Base-by-base conservation (phyloP, 2,797 vertebrate genomes). In the Urocyon cinereoargenteus region DNA sequence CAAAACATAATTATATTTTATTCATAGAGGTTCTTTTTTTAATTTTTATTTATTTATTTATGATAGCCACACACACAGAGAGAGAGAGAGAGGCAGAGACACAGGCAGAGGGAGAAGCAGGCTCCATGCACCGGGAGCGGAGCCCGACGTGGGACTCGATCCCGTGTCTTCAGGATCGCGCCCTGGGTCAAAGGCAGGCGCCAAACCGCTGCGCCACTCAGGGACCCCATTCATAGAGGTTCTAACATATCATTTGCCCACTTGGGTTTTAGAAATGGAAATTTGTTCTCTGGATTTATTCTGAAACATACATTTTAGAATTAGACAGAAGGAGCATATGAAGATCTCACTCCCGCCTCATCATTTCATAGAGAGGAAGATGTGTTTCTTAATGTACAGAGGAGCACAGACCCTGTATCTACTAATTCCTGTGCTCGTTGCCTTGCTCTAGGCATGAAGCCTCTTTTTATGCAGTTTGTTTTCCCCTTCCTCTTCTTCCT, bases 241-340 rank as follows among this genome's bases (percentile, higher is more conserved):
- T 89, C 57, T 91, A 97, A 94, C 21, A 61, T 81, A 40, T 8
- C 14, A 49, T 78, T 96, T 78, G 2, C 16, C 40, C 14, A 83
- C 53, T 55, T 83, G 78, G 57, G 68, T 94, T 49, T 96, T 82
- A 82, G 57, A 90, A 90, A 79, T 21, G 84, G 34, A 89, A 92
- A 87, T 55, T 62, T 45, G 53, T 19, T 90, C 24, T 90, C 77
- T 86, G 51, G 22, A 82, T 75, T 82, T 82, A 90, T 85, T 90
- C n/a, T 93, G 78, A 96, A 91, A 83, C 66, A 34, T 14, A 19
- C 14, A 59, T 92, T 90, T 97, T 79, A 93, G 64, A 85, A 72
- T 96, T 79, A 86, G 49, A 93, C 6, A 92, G 94, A 87, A 86
- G 45, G 53, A 1, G 14, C 26, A 31, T 86, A 66, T 81, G 51